Conservation (phyloP, 1,140 invertebrate species). For the Panonychus citri region DNA sequence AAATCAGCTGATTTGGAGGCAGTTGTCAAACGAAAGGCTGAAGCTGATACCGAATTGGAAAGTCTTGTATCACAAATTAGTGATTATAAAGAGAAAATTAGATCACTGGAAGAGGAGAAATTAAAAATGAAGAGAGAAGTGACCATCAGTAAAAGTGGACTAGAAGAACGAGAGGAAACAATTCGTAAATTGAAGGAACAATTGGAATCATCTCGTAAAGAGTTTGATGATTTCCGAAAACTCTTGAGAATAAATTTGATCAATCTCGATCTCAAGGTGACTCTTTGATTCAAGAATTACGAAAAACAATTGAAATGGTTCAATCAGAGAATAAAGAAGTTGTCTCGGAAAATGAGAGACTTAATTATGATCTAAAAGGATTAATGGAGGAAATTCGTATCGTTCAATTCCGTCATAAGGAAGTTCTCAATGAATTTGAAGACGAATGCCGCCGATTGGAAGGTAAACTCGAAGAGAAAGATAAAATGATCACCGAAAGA, state of each 20-base stretch:
- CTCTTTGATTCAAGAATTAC: background rate
- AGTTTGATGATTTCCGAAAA: conserved; percentile 4
- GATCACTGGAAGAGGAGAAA: conserved; percentile 2
- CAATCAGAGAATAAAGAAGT: conserved; percentile 4
- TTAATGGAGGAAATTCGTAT: background rate
- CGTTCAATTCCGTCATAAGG: background rate
- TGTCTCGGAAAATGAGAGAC: conserved; percentile 5
- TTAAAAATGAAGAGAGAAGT: background rate
- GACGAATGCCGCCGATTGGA: conserved; percentile 10
- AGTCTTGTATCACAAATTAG: background rate
- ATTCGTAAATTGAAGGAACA: conserved; percentile 1
- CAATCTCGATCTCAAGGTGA: background rate
- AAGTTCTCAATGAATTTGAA: conserved; percentile 13
- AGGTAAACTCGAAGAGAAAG: background rate
- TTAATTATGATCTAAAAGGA: conserved; percentile 9
- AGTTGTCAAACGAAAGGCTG: background rate
- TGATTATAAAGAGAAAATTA: background rate
- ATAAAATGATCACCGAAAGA: background rate
- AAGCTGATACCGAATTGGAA: background rate
- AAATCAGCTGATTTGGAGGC: background rate
- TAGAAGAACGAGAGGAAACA: background rate
- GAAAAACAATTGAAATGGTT: background rate
- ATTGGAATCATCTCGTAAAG: background rate
- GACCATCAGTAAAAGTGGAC: background rate
- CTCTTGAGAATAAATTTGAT: background rate